Conservation (phyloP, 1,140 invertebrate genomes). For the Dreissena rostriformis region DNA sequence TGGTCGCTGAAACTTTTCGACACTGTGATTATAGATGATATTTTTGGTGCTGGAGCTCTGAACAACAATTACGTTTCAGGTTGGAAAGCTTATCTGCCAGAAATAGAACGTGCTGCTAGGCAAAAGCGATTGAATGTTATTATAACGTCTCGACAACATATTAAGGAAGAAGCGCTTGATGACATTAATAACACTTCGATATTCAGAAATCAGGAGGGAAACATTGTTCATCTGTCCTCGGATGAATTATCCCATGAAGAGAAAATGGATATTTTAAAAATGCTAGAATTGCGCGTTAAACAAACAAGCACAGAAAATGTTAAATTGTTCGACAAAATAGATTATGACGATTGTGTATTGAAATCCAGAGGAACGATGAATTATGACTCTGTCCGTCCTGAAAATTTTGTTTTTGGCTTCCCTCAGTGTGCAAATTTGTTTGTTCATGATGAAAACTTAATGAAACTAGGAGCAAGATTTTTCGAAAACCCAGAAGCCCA, state of each 20-base stretch:
- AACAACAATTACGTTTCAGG: not conserved
- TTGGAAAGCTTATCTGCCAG: constrained; percentile 13
- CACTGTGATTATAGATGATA: constrained; percentile 43
- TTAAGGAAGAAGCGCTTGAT: constrained; percentile 22
- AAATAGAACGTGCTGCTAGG: constrained; percentile 19
- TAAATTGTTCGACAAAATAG: not conserved
- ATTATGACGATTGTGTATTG: not conserved
- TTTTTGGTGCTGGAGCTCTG: constrained; percentile 29
- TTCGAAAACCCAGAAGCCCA: constrained; percentile 29
- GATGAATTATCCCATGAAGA: not conserved
- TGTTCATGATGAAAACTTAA: constrained; percentile 14
- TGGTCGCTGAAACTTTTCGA: constrained; percentile 11
- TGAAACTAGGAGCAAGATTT: not conserved
- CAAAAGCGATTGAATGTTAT: not conserved
- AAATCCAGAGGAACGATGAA: not conserved
- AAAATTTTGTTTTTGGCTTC: constrained; percentile 28
- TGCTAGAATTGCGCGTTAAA: not conserved
- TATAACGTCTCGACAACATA: constrained; percentile 38
- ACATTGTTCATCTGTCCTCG: not conserved
- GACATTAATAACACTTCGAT: not conserved
- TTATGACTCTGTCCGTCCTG: not conserved
- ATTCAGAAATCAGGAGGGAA: not conserved
- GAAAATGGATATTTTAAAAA: not conserved
- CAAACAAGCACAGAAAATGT: not conserved
- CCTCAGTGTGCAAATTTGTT: constrained; percentile 41